Conservation (phyloP, 2,797 vertebrate species). For the Rallus crepitans region DNA sequence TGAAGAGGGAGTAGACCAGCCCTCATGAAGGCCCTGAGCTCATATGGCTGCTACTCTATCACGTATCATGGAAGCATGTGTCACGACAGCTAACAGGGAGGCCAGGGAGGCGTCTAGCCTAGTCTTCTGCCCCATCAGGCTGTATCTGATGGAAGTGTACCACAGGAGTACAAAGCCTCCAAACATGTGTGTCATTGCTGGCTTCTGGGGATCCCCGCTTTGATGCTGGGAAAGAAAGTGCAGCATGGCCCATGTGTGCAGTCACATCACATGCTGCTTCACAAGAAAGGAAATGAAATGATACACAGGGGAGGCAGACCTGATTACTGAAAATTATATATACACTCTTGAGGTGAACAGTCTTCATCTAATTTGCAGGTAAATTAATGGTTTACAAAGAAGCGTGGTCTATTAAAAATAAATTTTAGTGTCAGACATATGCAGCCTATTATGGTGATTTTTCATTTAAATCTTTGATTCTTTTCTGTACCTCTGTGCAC, state of each 20-base stretch:
- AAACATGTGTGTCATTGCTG: not conserved
- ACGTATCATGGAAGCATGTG: fast-evolving
- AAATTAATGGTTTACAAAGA: slow-evolving; percentile 58
- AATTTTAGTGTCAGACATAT: not conserved
- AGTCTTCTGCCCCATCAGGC: not conserved
- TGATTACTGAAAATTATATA: slow-evolving; percentile 64
- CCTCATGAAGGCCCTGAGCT: not conserved
- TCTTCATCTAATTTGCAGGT: slow-evolving; percentile 35
- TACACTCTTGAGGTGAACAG: slow-evolving; percentile 6
- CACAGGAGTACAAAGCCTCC: not conserved
- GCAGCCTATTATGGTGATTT: not conserved
- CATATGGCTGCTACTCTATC: not conserved
- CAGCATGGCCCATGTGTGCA: not conserved
- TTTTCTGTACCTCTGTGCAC: not conserved
- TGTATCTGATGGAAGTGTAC: not conserved
- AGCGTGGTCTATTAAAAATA: not conserved
- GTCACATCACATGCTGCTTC: slow-evolving; percentile 23
- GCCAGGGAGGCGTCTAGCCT: not conserved
- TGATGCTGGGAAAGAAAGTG: not conserved
- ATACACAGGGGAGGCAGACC: slow-evolving; percentile 59
- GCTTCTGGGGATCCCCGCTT: not conserved
- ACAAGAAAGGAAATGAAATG: slow-evolving; percentile 63
- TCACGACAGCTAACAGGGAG: not conserved
- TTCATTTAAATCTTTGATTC: slow-evolving; percentile 5
- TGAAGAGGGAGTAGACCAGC: not conserved